Base-by-base conservation (phyloP, 30 jellyfish, hydroid and myxozoan species). In the Aurelia sp. region DNA sequence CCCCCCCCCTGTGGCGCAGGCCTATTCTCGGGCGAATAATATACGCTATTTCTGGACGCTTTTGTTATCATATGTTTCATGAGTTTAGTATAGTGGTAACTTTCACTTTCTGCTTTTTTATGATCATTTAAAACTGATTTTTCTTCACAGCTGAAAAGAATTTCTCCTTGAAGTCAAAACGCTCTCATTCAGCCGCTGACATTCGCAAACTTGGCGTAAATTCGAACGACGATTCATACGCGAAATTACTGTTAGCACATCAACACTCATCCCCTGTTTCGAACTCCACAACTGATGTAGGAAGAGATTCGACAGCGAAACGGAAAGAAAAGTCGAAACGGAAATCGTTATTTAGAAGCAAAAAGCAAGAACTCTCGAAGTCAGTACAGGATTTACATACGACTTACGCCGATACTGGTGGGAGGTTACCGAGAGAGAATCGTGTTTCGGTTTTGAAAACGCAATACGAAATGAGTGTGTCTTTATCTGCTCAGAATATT, bases 131-230 rank as follows among this genome's bases (percentile, higher is more conserved):
- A 44, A 7, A 0, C 13, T 44, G 17, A 44, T 6, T 44, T 44
- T 44, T 44, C 33, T 18, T 13, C 33, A 59, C 33, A 59, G 69
- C 69, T 59, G 33, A 21, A 59, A 59, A 59, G 33, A 21, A 59
- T 59, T 59, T 59, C 63, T 16, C 81, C 33, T 33, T 72, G 68
- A 22, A 72, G 64, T 72, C 86, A 9, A 75, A 59, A 35, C 86
- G 86, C 21, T 75, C 86, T 1, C 86, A n/a, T 30, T 75, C 86
- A 58, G 74, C 86, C 8, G 58, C 86, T 13, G 86, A 75, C 53
- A 27, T 75, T 21, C 70, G 70, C 35, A 58, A 60, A 20, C 13
- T 75, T 58, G 86, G 86, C 74, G 86, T 30, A 15, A 75, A 53
- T 19, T 59, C 20, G 53, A 65, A 75, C 5, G 86, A 47, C 27